These are phyloP conservation scores for Sylvicola cinctus DNA, from an alignment of 2,888 invertebrate species.

Conservation along the genomic window DNA sequence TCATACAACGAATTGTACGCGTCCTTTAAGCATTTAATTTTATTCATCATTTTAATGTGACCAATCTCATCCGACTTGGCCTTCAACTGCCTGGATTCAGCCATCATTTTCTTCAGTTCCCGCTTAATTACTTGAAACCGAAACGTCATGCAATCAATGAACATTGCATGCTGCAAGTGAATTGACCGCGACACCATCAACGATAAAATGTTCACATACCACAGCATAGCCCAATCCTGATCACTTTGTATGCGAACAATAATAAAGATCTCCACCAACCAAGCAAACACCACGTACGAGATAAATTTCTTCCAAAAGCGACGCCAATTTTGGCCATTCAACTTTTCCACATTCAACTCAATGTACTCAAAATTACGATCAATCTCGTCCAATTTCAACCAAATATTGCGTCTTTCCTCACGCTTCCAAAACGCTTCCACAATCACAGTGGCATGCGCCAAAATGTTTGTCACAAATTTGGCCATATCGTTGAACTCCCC, in stretches of 20 bases:
- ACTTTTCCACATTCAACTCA: constrained; percentile 2
- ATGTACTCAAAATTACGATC: constrained; percentile 4
- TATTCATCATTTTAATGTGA: constrained; percentile 5
- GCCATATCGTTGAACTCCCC: constrained; percentile 6
- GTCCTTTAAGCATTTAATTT: constrained; percentile 6
- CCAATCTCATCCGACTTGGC: constrained; percentile 1
- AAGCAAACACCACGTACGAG: constrained; percentile 3
- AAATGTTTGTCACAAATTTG: constrained; percentile 6
- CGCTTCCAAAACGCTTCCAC: constrained; percentile 6
- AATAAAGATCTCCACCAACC: constrained; percentile 4
- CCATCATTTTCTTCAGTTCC: constrained; percentile 6
- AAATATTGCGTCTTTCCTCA: constrained; percentile 6
- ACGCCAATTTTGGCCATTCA: constrained; percentile 4
- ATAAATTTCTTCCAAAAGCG: constrained; percentile 5
- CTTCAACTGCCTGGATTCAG: constrained; percentile 2
- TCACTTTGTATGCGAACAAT: constrained; percentile 3
- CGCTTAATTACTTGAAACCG: constrained; percentile 6
- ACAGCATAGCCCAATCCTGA: constrained; percentile 4
- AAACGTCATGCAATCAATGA: constrained; percentile 5
- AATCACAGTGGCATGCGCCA: constrained; percentile 6
- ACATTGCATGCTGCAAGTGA: constrained; percentile 7
- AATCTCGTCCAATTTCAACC: constrained; percentile 3
- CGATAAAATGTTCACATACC: constrained; percentile 5
- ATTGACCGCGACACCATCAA: constrained; percentile 4
- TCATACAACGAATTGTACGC: constrained; percentile 8